Base-by-base conservation (phyloP, 2,113 vertebrate genomes). In the Carassius gibelio region DNA sequence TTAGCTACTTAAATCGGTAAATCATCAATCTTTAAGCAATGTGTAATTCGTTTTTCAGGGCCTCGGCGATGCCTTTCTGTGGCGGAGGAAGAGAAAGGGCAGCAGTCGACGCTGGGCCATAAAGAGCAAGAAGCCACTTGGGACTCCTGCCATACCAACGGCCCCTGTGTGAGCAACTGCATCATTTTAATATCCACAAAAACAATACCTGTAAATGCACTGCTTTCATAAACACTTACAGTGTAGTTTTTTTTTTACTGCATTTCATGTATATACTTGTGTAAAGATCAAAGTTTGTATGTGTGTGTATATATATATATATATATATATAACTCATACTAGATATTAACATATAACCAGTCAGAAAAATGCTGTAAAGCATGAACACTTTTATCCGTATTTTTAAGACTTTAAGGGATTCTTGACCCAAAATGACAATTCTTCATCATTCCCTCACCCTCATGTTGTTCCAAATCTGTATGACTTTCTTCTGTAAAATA, bases 51-150 rank as follows among this genome's bases (percentile, higher is more conserved):
- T 15, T 66, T 42, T 55, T 3, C 75, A 91, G 90, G 69, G n/a
- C 48, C 81, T 84, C 48, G 79, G 26, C 68, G 77, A 57, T 61
- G n/a, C 42, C 9, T 87, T 87, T 74, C 78, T 80, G 55, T 76
- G 61, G 42, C 86, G 84, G 17, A 89, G 59, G 62, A 91, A 88
- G 68, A 88, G 84, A 85, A 85, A 86, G 74, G 52, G 57, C 57
- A 88, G 80, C 69, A 91, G 87, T 84, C 84, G 87, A 72, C 36
- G 79, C 9, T 88, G 83, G 68, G 87, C 86, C 59, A 30, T 88
- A 14, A 85, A 52, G 42, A 69, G 48, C 77, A 88, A 72, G 75
- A 64, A 79, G 62, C 48, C 82, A 19, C 14, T 26, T 11, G 21
- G 36, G 17, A 19, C 9, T 34, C 26, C 82, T 23, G 36, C 8